These are phyloP conservation scores for Trachymyrmex septentrionalis DNA, from an alignment of 1,140 invertebrate genomes.

Conservation along the genomic window DNA sequence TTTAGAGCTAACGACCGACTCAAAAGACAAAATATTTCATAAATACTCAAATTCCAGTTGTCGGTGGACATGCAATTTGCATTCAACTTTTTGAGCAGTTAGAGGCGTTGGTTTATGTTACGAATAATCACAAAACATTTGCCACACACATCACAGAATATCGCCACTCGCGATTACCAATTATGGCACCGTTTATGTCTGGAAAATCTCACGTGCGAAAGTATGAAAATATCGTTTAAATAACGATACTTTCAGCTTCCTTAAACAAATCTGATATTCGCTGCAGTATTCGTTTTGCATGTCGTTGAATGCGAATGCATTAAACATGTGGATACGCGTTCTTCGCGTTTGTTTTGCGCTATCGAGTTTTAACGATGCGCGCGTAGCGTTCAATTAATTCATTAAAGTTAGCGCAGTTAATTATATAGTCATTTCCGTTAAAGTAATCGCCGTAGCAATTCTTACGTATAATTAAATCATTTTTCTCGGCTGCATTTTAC, in stretches of 20 bases:
- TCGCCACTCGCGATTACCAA: not conserved
- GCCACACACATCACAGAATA: not conserved
- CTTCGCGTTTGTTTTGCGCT: conserved; percentile 24
- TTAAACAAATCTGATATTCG: conserved; percentile 43
- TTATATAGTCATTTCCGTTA: conserved; percentile 1
- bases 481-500: not conserved
- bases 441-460: not conserved
- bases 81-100: conserved; percentile 8
- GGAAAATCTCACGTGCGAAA: conserved; percentile 41
- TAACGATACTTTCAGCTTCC: conserved; percentile 9
- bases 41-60: not conserved
- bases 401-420: conserved; percentile 27
- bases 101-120: not conserved
- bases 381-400: conserved; percentile 24
- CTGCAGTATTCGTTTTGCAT: not conserved
- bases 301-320: conserved; percentile 38
- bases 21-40: too few relatives aligned
- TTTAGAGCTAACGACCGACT: not conserved
- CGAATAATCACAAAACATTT: not conserved
- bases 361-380: conserved; percentile 26
- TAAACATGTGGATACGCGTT: conserved; percentile 23
- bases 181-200: conserved; percentile 22
- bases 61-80: not conserved
- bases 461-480: not conserved
- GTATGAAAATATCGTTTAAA: not conserved